Percentiles rank a stretch among this genome's conserved stretches.
phyloP scores from a whole-genome alignment of 2,888 invertebrate genomes.

The Plebejus argus region DNA sequence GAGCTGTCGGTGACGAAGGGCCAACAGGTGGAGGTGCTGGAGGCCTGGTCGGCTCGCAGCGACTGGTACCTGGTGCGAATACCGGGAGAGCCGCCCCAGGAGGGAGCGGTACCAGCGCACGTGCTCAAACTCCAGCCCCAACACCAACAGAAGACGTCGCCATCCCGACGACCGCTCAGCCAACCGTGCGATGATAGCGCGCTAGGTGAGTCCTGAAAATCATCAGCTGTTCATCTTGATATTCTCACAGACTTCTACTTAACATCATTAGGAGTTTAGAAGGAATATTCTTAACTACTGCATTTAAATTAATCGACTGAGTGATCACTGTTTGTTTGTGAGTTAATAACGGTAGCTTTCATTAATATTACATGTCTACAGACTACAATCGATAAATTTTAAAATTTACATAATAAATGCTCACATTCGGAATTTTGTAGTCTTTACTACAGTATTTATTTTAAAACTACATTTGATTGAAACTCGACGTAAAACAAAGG shows the following conservation, averaged over 20 bases:
- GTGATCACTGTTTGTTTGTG: no score
- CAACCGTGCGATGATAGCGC: conserved; percentile 66
- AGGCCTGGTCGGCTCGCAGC: conserved; percentile 84
- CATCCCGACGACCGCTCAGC: conserved; percentile 66
- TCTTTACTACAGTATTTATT: neutral
- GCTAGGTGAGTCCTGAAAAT: conserved; percentile 65
- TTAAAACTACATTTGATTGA: neutral
- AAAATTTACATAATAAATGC: neutral
- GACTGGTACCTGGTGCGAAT: conserved; percentile 88
- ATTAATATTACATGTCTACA: no score
- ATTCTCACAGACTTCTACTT: no score
- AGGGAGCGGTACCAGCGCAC: conserved; percentile 90
- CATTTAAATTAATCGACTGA: no score
- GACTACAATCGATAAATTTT: neutral
- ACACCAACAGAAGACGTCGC: conserved; percentile 61
- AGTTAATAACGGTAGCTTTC: no score
- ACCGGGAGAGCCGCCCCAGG: conserved; percentile 82
- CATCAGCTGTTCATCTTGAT: no score
- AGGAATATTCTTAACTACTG: no score
- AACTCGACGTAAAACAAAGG: neutral
- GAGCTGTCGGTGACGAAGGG: conserved; percentile 94
- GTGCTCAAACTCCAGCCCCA: conserved; percentile 82
- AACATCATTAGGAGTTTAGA: no score
- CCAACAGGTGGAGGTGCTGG: conserved; percentile 96
- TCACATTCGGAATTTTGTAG: neutral